Evolutionary conservation across 2,888 invertebrate species (phyloP), one percentile per base, ranked within the genome.

Genomic region (Mesochorus sp.): DNA sequence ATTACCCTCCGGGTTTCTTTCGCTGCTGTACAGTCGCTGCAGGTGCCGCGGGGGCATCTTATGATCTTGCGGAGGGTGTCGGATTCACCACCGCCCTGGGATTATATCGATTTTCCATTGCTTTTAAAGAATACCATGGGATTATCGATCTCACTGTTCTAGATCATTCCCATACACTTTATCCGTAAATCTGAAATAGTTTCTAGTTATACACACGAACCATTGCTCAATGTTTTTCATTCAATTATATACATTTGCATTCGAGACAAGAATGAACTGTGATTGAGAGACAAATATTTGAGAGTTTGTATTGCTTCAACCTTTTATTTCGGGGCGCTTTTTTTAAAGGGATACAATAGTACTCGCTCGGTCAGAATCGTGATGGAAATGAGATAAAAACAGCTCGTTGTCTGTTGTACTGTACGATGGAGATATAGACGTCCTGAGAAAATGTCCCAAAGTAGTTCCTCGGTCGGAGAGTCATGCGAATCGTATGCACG

Each of bases 391-490:
- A 53, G 21, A 47, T 8, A 47, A n/a, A 47, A 55, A 59, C 24
- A 53, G 49, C 39, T 21, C 24, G 26, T 26, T 24, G 37, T 62
- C n/a, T 26, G 37, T 26, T 26, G 42, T 57, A 8, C n/a, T n/a
- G n/a, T n/a, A 49, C 39, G 37, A 26, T 10, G 66, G n/a, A 17
- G 28, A 61, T 1, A 49, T 49, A 34, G 49, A 26, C 39, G 21
- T 44, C 61, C 59, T 77, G 76, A 79, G 74, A 81, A 76, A 74
- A 71, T 66, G 61, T 73, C 76, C 72, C 28, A 73, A 80, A 76
- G 72, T 73, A 59, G 76, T 68, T 31, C 61, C 71, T 47, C 59
- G 68, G 49, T 70, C 57, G 70, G 34, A 37, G 71, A 70, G 53
- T 68, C 68, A 61, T 78, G 71, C 62, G 67, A 78, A 80, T 71